These are phyloP conservation scores for Erinaceus europaeus DNA, from an alignment of 2,113 vertebrate species.

Conservation along the genomic window DNA sequence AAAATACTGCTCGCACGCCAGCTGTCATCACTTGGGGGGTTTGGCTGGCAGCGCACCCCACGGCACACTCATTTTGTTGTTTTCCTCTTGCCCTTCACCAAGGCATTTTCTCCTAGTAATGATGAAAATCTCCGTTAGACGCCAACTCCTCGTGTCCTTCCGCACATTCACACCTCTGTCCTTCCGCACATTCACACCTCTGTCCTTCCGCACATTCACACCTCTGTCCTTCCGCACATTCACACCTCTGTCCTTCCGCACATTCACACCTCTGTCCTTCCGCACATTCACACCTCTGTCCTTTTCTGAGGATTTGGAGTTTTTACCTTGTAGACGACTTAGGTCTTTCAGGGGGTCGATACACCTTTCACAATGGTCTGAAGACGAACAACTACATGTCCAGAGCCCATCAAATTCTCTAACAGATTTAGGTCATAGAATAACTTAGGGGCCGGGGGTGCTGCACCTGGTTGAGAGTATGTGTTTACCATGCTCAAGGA, in stretches of 20 bases:
- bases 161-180: too few relatives aligned
- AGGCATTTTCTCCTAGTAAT: constrained; percentile 26
- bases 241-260: not conserved
- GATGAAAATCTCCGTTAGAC: not conserved
- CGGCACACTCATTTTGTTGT: not conserved
- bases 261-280: not conserved
- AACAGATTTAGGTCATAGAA: not conserved
- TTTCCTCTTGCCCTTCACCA: constrained; percentile 32
- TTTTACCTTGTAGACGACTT: not conserved
- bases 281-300: not conserved
- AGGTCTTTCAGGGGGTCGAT: not conserved
- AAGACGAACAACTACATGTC: rapidly evolving
- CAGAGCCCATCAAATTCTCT: not conserved
- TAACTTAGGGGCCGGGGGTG: too few relatives aligned
- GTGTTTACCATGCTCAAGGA: too few relatives aligned
- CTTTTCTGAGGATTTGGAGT: not conserved
- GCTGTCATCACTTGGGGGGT: constrained; percentile 40
- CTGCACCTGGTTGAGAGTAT: too few relatives aligned
- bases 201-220: too few relatives aligned
- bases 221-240: too few relatives aligned
- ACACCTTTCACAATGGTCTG: not conserved
- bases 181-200: not conserved
- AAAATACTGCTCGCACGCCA: constrained; percentile 35
- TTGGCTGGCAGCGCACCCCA: not conserved
- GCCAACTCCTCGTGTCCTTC: not conserved